phyloP scores from a whole-genome alignment of 2,113 vertebrate species.

The Chloropsis cyanopogon region DNA sequence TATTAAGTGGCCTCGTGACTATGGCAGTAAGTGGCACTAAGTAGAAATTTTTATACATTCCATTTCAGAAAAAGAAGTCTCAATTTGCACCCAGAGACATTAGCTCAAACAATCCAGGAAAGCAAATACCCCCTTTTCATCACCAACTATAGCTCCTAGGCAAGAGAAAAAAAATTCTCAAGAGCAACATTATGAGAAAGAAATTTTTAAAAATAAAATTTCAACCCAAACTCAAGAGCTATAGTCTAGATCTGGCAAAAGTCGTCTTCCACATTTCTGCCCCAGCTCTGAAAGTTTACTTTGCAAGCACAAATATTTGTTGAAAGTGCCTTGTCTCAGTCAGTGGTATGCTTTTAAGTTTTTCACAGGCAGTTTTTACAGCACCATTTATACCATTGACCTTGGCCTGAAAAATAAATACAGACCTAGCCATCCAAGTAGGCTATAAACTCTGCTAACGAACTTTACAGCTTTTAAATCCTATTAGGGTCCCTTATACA shows the following conservation, averaged over 20 bases:
- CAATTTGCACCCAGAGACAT: background rate
- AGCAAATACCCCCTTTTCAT: background rate
- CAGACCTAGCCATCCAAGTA: background rate
- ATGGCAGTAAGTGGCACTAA: background rate
- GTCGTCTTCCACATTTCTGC: background rate
- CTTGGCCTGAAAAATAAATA: background rate
- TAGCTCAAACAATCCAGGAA: background rate
- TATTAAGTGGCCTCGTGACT: background rate
- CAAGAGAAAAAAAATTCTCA: background rate
- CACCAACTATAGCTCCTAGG: background rate
- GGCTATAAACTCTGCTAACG: background rate
- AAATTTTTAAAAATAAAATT: background rate
- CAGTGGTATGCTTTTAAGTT: background rate
- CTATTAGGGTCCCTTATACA: background rate
- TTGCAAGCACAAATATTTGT: background rate
- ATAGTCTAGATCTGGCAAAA: background rate
- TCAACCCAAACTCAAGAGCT: background rate
- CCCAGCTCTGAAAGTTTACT: background rate
- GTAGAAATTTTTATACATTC: background rate
- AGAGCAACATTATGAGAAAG: background rate
- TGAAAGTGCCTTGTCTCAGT: background rate
- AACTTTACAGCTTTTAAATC: conserved; percentile 9
- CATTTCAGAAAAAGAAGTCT: background rate
- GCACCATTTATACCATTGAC: background rate
- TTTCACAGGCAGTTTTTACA: background rate